Evolutionary conservation across 2,888 invertebrate species (phyloP).

Genomic region (Agrotis puta): DNA sequence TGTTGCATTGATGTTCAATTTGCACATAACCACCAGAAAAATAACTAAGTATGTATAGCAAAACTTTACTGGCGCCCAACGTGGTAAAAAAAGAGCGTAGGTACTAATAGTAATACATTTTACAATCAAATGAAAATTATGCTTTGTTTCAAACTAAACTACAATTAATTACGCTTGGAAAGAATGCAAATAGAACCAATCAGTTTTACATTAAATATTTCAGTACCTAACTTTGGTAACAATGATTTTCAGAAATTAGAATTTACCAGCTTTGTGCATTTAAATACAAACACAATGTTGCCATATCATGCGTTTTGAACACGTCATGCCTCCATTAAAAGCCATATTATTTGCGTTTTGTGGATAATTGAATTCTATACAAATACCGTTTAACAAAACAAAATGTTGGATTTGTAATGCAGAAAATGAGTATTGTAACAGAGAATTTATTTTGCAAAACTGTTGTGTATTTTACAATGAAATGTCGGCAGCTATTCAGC

Average conservation of each 20-base stretch:
- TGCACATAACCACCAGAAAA: no score
- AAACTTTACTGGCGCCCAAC: slow-evolving; percentile 8
- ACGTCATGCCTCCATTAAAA: neutral
- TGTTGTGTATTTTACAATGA: slow-evolving; percentile 71
- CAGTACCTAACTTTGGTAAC: neutral
- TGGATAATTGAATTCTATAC: slow-evolving; percentile 29
- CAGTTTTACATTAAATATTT: neutral
- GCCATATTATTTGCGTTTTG: slow-evolving; percentile 4
- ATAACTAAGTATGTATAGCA: no score
- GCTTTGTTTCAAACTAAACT: neutral
- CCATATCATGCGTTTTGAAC: slow-evolving; percentile 8
- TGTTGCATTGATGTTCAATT: no score
- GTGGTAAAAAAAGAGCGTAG: neutral
- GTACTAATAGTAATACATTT: no score
- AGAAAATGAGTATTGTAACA: slow-evolving; percentile 66
- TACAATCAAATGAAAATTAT: neutral
- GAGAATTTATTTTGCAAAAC: slow-evolving; percentile 65
- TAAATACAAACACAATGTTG: slow-evolving; percentile 5
- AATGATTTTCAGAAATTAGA: slow-evolving; percentile 13
- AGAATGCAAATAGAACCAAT: neutral
- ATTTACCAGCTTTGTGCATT: slow-evolving; percentile 3
- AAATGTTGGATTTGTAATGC: slow-evolving; percentile 26
- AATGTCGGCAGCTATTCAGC: slow-evolving; percentile 70
- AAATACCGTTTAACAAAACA: slow-evolving; percentile 27
- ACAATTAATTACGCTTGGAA: neutral